A percentile compares a stretch with the other conserved stretches of the same genome.
These are phyloP conservation scores for Metopolophium dirhodum DNA, from an alignment of 1,140 invertebrate genomes.

Conservation along the genomic window DNA sequence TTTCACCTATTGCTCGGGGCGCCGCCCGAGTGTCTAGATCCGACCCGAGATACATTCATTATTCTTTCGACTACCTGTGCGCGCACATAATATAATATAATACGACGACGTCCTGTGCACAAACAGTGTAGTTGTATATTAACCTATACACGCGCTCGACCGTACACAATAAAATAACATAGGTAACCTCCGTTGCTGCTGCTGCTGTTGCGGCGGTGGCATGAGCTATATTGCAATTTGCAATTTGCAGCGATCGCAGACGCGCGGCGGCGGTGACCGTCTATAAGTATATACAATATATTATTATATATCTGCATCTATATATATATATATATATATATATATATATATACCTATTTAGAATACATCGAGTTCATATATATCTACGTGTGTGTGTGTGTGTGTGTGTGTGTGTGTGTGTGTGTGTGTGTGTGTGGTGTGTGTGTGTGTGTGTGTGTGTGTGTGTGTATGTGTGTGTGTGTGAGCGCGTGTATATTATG, in stretches of 20 bases:
- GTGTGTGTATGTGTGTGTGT: no score
- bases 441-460: no score
- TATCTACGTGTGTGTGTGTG: not conserved
- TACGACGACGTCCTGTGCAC: not conserved
- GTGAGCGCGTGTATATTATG: not conserved
- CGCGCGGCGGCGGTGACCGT: not conserved
- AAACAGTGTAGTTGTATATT: not conserved
- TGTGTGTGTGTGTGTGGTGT: no score
- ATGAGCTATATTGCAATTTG: not conserved
- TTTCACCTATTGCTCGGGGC: conserved; percentile 40
- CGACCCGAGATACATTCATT: conserved; percentile 34
- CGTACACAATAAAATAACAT: not conserved
- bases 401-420: not conserved
- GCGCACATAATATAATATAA: not conserved
- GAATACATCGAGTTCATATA: not conserved
- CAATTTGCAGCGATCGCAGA: not conserved
- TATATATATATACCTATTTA: no score
- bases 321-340: no score
- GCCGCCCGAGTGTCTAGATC: conserved; percentile 47
- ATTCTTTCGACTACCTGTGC: conserved; percentile 32
- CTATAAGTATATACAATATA: not conserved
- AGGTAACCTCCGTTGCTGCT: not conserved
- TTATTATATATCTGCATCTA: no score
- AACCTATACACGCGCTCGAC: not conserved
- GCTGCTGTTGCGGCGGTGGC: not conserved